Evolutionary conservation across 2,113 vertebrate species (phyloP).

Genomic region (Lethenteron camtschaticum): DNA sequence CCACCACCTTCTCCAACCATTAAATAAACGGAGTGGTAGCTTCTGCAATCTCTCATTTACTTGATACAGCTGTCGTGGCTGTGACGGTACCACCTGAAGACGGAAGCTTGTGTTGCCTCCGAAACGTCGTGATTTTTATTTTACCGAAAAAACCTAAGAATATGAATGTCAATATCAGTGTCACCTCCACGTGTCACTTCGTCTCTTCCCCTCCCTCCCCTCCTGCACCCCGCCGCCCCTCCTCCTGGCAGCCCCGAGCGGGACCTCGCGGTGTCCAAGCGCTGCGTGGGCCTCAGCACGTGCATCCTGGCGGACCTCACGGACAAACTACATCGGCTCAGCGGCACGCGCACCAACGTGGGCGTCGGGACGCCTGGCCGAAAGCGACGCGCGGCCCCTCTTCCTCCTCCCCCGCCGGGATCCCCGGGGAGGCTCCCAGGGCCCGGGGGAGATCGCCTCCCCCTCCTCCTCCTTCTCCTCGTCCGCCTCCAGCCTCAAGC

Average conservation of each 20-base stretch:
- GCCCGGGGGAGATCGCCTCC: too few species aligned
- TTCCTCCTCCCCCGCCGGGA: background rate
- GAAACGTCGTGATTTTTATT: too few species aligned
- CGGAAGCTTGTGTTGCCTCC: too few species aligned
- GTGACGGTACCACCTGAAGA: too few species aligned
- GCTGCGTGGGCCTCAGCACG: background rate
- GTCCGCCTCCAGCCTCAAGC: too few species aligned
- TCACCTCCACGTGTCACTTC: background rate
- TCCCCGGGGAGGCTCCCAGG: too few species aligned
- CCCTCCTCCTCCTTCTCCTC: too few species aligned
- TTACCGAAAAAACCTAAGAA: too few species aligned
- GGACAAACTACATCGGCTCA: background rate
- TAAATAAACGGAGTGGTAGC: too few species aligned
- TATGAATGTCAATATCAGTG: background rate
- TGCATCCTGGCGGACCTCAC: conserved; percentile 2
- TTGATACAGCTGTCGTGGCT: too few species aligned
- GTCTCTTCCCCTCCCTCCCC: background rate
- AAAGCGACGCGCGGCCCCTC: background rate
- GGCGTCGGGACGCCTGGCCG: background rate
- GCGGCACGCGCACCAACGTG: conserved; percentile 1
- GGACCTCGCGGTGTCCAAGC: conserved; percentile 2
- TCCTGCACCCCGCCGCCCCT: background rate
- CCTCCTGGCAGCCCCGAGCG: background rate
- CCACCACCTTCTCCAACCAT: too few species aligned
- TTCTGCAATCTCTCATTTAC: too few species aligned